Percentiles rank a stretch among this genome's conserved stretches.
Conservation (phyloP, 2,797 vertebrate species). For the Oreortyx pictus region DNA sequence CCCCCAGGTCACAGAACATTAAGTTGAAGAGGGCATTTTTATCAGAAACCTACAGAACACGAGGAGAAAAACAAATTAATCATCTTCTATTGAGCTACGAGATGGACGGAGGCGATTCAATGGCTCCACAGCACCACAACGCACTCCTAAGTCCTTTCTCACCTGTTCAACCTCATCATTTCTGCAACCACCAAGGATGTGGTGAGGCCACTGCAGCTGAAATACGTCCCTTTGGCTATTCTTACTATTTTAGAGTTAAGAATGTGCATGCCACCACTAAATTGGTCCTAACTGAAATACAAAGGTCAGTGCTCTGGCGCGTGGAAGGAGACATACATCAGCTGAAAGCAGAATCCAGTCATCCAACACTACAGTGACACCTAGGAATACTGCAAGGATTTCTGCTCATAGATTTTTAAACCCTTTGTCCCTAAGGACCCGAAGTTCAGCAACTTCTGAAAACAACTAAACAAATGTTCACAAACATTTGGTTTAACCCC, state of each 20-base stretch:
- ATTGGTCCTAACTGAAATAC: not conserved
- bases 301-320: not conserved
- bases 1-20: constrained; percentile 88
- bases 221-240: not conserved
- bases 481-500: not conserved
- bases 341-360: not conserved
- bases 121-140: not conserved
- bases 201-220: not conserved
- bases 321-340: not conserved
- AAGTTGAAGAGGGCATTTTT: constrained; percentile 86
- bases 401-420: not conserved
- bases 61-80: not conserved
- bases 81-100: not conserved
- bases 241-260: not conserved
- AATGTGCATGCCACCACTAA: not conserved
- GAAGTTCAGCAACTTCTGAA: not conserved
- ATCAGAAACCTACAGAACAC: constrained; percentile 87
- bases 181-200: not conserved
- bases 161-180: not conserved
- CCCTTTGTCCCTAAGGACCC: not conserved
- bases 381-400: not conserved
- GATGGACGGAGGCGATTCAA: not conserved
- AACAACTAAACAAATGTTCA: not conserved
- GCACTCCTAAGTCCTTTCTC: not conserved
- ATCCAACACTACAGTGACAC: not conserved